phyloP scores from a whole-genome alignment of 2,797 vertebrate genomes.

The Eulemur coronatus region DNA sequence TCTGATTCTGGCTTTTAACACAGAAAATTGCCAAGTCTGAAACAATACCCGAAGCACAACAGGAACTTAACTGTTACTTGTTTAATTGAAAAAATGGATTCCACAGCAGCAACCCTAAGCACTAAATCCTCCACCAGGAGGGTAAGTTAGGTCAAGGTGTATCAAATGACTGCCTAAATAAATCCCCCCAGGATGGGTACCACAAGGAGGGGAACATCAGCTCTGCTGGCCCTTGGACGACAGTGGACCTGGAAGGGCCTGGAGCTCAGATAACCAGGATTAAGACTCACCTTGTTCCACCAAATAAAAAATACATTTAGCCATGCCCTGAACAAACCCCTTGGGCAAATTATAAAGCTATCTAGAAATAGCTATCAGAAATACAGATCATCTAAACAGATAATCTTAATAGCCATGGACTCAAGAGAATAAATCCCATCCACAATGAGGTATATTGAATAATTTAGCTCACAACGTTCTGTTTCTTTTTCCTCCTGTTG shows the following conservation, averaged over 20 bases:
- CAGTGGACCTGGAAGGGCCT: neutral
- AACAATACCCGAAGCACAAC: neutral
- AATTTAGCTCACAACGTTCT: slow-evolving; percentile 22
- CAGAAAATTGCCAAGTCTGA: neutral
- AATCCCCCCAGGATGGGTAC: neutral
- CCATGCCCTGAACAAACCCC: slow-evolving; percentile 11
- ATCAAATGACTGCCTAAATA: slow-evolving; percentile 11
- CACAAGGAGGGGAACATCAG: neutral
- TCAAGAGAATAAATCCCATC: slow-evolving; percentile 43
- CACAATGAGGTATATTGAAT: slow-evolving; percentile 30
- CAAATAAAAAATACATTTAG: slow-evolving; percentile 53
- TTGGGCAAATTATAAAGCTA: slow-evolving; percentile 56
- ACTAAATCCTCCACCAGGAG: slow-evolving; percentile 33
- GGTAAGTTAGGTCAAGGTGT: neutral
- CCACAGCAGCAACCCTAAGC: slow-evolving; percentile 39
- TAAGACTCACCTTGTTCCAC: slow-evolving; percentile 19
- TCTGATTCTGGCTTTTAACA: neutral
- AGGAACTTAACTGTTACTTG: slow-evolving; percentile 21
- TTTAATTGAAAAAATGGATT: slow-evolving; percentile 50
- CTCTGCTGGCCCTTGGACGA: neutral
- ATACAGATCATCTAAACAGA: slow-evolving; percentile 57
- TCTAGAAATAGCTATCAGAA: slow-evolving; percentile 35
- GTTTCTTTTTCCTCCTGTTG: slow-evolving; percentile 8
- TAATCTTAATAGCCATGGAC: slow-evolving; percentile 37
- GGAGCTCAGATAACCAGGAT: slow-evolving; percentile 4